Evolutionary conservation across 2,888 invertebrate genomes (phyloP).

Genomic region (Lasioglossum morio): DNA sequence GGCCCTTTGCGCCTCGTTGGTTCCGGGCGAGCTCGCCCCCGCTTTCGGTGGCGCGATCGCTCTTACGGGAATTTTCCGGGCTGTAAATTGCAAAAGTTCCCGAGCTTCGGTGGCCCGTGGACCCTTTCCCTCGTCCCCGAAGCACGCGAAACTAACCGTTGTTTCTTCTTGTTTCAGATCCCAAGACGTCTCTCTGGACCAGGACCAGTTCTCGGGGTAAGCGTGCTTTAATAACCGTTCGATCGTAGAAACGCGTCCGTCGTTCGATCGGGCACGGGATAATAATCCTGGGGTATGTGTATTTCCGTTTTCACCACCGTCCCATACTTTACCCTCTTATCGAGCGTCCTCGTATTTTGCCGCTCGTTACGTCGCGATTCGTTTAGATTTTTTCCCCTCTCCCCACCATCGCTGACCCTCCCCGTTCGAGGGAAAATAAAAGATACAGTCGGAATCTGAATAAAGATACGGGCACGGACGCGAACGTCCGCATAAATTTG

Average conservation of each 20-base stretch:
- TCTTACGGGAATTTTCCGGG: conserved; percentile 74
- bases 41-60: conserved; percentile 71
- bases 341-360: conserved; percentile 36
- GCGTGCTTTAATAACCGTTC: conserved; percentile 63
- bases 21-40: conserved; percentile 34
- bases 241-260: neutral
- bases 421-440: neutral
- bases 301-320: neutral
- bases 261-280: neutral
- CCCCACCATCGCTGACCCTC: neutral
- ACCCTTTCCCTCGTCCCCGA: conserved; percentile 40
- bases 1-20: conserved; percentile 1
- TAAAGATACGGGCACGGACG: conserved; percentile 48
- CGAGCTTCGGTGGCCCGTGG: conserved; percentile 54
- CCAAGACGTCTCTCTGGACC: conserved; percentile 65
- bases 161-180: conserved; percentile 77
- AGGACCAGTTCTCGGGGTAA: conserved; percentile 67
- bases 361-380: conserved; percentile 38
- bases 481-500: conserved; percentile 51
- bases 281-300: neutral
- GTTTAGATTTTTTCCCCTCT: conserved; percentile 29
- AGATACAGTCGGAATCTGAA: conserved; percentile 43
- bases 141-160: conserved; percentile 62
- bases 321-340: neutral
- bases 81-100: conserved; percentile 81